Percentiles rank a stretch among this genome's conserved stretches.
These are phyloP conservation scores for Emys orbicularis DNA, from an alignment of 2,797 vertebrate species.

Conservation along the genomic window DNA sequence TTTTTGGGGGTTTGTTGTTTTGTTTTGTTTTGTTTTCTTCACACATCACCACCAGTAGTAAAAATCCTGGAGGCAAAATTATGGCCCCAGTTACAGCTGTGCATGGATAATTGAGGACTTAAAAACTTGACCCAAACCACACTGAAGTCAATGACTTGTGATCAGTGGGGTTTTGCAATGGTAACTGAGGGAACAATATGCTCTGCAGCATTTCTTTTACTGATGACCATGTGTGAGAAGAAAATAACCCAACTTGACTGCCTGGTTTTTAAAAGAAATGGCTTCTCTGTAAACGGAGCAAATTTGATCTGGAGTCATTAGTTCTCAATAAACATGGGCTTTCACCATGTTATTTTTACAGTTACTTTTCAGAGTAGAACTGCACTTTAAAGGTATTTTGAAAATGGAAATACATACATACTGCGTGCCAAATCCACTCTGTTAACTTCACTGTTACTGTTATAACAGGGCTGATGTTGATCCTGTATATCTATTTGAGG, in stretches of 20 bases:
- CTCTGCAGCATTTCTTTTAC: slow-evolving; percentile 26
- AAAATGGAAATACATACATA: background rate
- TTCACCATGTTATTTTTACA: background rate
- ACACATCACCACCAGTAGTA: background rate
- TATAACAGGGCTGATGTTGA: background rate
- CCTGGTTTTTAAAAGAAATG: slow-evolving; percentile 13
- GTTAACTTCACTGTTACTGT: background rate
- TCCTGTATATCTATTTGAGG: background rate
- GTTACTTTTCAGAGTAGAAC: background rate
- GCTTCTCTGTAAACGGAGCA: background rate
- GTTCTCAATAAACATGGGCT: background rate
- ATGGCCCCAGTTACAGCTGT: slow-evolving; percentile 7
- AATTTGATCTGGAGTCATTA: background rate
- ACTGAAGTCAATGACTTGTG: background rate
- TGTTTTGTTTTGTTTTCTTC: background rate
- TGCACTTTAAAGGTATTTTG: background rate
- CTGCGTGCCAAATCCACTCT: background rate
- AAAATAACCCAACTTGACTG: background rate
- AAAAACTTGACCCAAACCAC: background rate
- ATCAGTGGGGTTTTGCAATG: background rate
- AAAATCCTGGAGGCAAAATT: background rate
- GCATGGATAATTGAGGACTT: slow-evolving; percentile 3
- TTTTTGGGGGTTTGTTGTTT: background rate
- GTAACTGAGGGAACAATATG: background rate
- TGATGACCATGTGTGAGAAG: background rate